Base-by-base conservation (phyloP, 2,888 invertebrate species). In the Lasioglossum lativentre region DNA sequence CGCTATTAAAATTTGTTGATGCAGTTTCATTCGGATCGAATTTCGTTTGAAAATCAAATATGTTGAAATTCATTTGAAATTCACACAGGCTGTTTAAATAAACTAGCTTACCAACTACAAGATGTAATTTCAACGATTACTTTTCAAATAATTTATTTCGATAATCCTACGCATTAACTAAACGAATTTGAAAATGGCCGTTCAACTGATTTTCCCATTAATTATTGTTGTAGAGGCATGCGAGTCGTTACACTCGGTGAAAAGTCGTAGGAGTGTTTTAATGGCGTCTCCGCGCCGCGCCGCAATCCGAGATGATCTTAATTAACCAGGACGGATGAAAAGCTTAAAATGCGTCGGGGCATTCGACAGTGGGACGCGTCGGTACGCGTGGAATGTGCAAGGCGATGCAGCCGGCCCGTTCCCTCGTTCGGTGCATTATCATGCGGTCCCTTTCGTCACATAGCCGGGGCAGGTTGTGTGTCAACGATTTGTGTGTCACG, bases 301-400 rank as follows among this genome's bases (percentile, higher is more conserved):
- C 38, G 27, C 77, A 30, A 56, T 72, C 45, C 52, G 59, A 52
- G 68, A 75, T 42, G 66, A 72, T 84, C 73, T 83, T 83, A 85
- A 85, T 85, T 83, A 80, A 30, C 75, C 34, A 38, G 59, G 79
- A 42, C 75, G 45, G 42, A 63, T 59, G 70, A 77, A 66, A 82
- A 79, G 76, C 70, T 85, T 76, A 75, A 89, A 83, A 83, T 75
- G 78, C 63, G 71, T n/a, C 34, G 70, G 71, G 77, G 78, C 79
- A 74, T 87, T 90, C 80, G 86, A 86, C 81, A 68, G 82, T 88
- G 75, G 82, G 86, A 89, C 89, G 88, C 38, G 86, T 27, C 77
- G 89, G 89, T 79, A 84, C 85, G 89, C 86, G 73, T 56, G 89
- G 92, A 92, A 92, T 92, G 91, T 81, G 85, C 90, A 75, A 73